A percentile compares a stretch with the other conserved stretches of the same genome.
These are phyloP conservation scores for Drosophila gunungcola DNA, from an alignment of 1,140 invertebrate species.

Conservation along the genomic window DNA sequence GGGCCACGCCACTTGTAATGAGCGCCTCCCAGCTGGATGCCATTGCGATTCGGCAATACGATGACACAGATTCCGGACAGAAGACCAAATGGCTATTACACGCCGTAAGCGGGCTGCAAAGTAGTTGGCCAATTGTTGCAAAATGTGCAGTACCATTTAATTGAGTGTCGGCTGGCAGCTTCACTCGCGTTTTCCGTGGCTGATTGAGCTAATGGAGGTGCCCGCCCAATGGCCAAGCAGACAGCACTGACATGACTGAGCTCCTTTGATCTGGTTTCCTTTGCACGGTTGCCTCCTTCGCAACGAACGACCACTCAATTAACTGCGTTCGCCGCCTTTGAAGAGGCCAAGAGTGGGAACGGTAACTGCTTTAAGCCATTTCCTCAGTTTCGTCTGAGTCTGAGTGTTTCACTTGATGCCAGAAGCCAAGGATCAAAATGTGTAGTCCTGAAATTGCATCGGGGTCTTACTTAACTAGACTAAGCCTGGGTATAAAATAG, in stretches of 20 bases:
- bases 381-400: conserved; percentile 6
- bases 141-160: conserved; percentile 48
- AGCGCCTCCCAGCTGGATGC: conserved; percentile 43
- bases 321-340: conserved; percentile 68
- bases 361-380: conserved; percentile 38
- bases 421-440: too few species aligned
- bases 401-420: neutral
- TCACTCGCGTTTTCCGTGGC: conserved; percentile 8
- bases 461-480: too few species aligned
- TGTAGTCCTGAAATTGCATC: too few species aligned
- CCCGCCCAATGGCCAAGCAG: conserved; percentile 16
- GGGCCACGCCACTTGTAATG: conserved; percentile 62
- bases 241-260: conserved; percentile 10
- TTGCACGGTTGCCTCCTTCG: conserved; percentile 2
- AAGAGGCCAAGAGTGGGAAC: conserved; percentile 24
- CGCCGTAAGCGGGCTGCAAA: conserved; percentile 14
- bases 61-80: conserved; percentile 66
- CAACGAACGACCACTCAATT: conserved; percentile 60
- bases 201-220: conserved; percentile 71
- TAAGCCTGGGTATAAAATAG: too few species aligned
- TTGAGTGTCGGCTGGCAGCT: conserved; percentile 50
- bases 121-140: conserved; percentile 51
- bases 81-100: conserved; percentile 18
- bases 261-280: conserved; percentile 22
- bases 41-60: conserved; percentile 20